Conservation (phyloP, 1,140 invertebrate genomes). For the Nephila pilipes region DNA sequence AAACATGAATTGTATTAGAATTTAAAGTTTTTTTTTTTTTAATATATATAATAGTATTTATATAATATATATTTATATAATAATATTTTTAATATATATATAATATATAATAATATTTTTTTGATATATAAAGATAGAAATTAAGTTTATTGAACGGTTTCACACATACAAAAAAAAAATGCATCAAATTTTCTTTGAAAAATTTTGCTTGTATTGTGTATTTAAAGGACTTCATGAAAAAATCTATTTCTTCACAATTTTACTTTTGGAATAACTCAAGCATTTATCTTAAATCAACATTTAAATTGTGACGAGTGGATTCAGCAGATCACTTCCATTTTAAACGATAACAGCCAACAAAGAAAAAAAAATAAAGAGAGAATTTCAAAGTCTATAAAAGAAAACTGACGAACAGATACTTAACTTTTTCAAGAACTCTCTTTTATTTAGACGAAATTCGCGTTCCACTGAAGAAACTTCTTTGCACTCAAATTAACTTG, state of each 20-base stretch:
- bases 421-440: conserved; percentile 22
- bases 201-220: background rate
- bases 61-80: too few relatives aligned
- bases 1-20: too few relatives aligned
- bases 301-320: background rate
- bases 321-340: background rate
- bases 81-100: too few relatives aligned
- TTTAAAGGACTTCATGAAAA: too few relatives aligned
- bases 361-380: background rate
- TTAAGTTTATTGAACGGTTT: too few relatives aligned
- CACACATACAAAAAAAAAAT: too few relatives aligned
- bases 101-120: too few relatives aligned
- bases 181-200: background rate
- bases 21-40: too few relatives aligned
- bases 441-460: conserved; percentile 26
- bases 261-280: background rate
- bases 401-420: conserved; percentile 23
- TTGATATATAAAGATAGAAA: too few relatives aligned
- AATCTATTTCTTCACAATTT: too few relatives aligned
- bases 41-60: too few relatives aligned
- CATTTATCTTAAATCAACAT: background rate
- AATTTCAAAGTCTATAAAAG: background rate
- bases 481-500: conserved; percentile 46
- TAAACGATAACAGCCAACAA: background rate
- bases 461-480: background rate